phyloP scores from a whole-genome alignment of 1,140 invertebrate genomes.

The Camponotus pennsylvanicus region DNA sequence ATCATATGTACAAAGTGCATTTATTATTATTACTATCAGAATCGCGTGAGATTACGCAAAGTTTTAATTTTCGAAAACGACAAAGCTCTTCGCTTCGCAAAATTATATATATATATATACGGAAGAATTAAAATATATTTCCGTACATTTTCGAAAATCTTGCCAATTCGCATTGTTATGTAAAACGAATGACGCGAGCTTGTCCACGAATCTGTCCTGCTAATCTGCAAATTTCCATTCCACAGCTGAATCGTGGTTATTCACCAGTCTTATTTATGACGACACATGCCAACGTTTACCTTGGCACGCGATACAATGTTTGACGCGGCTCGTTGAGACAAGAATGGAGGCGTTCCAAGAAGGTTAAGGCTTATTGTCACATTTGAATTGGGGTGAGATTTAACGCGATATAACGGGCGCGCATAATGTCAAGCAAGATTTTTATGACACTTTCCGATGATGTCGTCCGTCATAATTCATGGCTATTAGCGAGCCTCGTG shows the following conservation, averaged over 20 bases:
- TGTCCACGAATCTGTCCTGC: neutral
- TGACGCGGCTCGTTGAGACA: conserved; percentile 1
- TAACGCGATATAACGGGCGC: conserved; percentile 7
- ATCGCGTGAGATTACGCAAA: neutral
- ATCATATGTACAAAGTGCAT: neutral
- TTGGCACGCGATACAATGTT: conserved; percentile 43
- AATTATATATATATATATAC: too few relatives aligned
- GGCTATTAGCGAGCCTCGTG: neutral
- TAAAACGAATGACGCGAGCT: neutral
- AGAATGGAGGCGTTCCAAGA: conserved; percentile 15
- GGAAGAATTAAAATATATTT: neutral
- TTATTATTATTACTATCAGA: neutral
- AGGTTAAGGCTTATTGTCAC: conserved; percentile 43
- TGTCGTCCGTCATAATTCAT: conserved; percentile 17
- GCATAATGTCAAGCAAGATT: conserved; percentile 19
- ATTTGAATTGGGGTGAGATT: neutral
- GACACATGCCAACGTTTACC: conserved; percentile 13
- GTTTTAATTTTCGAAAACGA: too few relatives aligned
- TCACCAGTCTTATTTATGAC: conserved; percentile 4
- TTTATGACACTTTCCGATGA: conserved; percentile 21
- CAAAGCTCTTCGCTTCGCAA: neutral
- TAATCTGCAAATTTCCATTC: neutral
- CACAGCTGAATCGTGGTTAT: neutral
- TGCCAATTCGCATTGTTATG: neutral
- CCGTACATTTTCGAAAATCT: neutral